These are phyloP conservation scores for Stomatorhinus ivindoensis DNA, from an alignment of 2,113 vertebrate species.

Conservation along the genomic window DNA sequence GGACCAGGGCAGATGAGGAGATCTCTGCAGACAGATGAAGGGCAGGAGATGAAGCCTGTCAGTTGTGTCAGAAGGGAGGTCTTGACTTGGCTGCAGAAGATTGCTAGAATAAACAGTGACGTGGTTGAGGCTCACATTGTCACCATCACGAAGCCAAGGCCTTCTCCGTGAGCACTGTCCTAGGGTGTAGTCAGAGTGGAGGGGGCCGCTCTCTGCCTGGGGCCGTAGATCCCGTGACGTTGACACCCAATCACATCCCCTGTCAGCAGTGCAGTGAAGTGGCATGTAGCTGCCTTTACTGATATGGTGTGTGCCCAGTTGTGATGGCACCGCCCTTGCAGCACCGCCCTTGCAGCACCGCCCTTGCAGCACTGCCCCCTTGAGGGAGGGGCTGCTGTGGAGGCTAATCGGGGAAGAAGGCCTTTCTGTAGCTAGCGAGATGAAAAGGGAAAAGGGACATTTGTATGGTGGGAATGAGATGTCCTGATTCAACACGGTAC, in stretches of 20 bases:
- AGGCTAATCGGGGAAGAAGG: not conserved
- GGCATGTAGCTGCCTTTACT: conserved; percentile 3
- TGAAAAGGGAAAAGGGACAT: not conserved
- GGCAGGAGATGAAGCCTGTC: conserved; percentile 15
- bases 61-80: not conserved
- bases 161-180: not conserved
- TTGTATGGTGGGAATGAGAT: not conserved
- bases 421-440: not conserved
- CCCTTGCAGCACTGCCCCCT: not conserved
- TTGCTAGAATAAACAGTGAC: conserved; percentile 18
- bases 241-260: not conserved
- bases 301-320: conserved; percentile 3
- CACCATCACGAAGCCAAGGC: not conserved
- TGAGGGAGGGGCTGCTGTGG: not conserved
- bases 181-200: not conserved
- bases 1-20: conserved; percentile 2
- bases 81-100: conserved; percentile 20
- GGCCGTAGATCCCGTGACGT: not conserved
- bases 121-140: not conserved
- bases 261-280: not conserved
- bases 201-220: not conserved
- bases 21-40: conserved; percentile 18
- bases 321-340: not conserved
- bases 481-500: not conserved
- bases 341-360: not conserved